These are phyloP conservation scores for Salarias fasciatus DNA, from an alignment of 2,797 vertebrate genomes.

Conservation along the genomic window DNA sequence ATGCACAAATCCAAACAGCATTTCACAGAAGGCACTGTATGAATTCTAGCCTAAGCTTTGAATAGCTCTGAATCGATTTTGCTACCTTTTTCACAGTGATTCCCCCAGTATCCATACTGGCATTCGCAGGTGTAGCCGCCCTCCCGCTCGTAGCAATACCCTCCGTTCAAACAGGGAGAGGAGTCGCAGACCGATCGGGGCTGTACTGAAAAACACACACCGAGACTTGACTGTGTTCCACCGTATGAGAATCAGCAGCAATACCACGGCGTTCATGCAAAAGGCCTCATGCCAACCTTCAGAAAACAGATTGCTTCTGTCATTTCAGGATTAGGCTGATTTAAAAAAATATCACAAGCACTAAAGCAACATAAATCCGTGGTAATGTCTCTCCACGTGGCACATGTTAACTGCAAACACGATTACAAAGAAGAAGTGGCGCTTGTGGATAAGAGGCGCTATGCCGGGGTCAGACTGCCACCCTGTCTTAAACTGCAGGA, in stretches of 20 bases:
- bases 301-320: constrained; percentile 45
- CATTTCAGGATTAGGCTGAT: too few relatives aligned
- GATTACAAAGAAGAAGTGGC: constrained; percentile 11
- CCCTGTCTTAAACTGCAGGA: too few relatives aligned
- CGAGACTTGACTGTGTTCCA: constrained; percentile 83
- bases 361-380: constrained; percentile 30
- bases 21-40: constrained; percentile 15
- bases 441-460: too few relatives aligned
- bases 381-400: constrained; percentile 23
- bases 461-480: too few relatives aligned
- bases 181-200: constrained; percentile 94
- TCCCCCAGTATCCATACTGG: constrained; percentile 89
- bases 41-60: not conserved
- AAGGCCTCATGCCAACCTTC: constrained; percentile 25
- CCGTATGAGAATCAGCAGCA: constrained; percentile 42
- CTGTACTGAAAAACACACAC: constrained; percentile 89
- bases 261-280: constrained; percentile 33
- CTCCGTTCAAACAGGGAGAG: constrained; percentile 94
- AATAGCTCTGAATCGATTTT: not conserved
- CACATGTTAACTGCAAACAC: constrained; percentile 31
- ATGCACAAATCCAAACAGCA: constrained; percentile 13
- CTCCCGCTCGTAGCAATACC: constrained; percentile 89
- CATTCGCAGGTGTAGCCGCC: constrained; percentile 93
- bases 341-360: too few relatives aligned
- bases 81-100: constrained; percentile 94